Evolutionary conservation across 1,140 invertebrate species (phyloP), one percentile per base, ranked within the genome.

Genomic region (Drosophila truncata): DNA sequence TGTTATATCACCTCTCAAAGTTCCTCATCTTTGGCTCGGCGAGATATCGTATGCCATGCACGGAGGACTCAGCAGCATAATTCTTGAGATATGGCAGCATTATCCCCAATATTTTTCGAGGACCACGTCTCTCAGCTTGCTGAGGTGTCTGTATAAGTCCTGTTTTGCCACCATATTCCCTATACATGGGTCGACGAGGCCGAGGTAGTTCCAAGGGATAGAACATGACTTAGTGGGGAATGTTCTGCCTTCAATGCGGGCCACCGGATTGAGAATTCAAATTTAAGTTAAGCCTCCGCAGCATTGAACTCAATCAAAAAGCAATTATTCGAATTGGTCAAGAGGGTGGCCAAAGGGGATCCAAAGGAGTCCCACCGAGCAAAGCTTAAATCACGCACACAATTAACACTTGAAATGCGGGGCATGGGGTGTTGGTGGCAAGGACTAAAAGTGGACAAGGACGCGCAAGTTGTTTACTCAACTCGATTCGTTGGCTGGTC

Each of bases 381-480:
- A 62, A 75, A 69, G 78, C 85, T 88, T 88, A 90, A 88, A 90
- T 88, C 85, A 90, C 85, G 85, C 81, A 85, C 81, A 85, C 86
- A 90, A 90, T 90, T 90, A 90, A 90, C 85, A 90, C 85, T 79
- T 71, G 80, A 71, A 80, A 57, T 54, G 63, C 23, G 47, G 14
- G 10, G 37, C 11, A 31, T 25, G 44, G 25, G 44, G 11, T 16
- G 58, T 9, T 23, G 52, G 52, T 37, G 52, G 52, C 33, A 55
- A 35, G 69, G 60, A 65, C 62, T 46, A 69, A 58, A 79, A 85
- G 72, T 65, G 66, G 47, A 47, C 46, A 76, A 70, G 82, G 60
- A 87, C 80, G 54, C 67, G 41, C 80, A 50, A 73, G 54, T 84
- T 88, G 84, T 86, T 87, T 86, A 87, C 83, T 20, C 75, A 86